Evolutionary conservation across 2,888 invertebrate genomes (phyloP).

Genomic region (Bursaphelenchus okinawaensis): DNA sequence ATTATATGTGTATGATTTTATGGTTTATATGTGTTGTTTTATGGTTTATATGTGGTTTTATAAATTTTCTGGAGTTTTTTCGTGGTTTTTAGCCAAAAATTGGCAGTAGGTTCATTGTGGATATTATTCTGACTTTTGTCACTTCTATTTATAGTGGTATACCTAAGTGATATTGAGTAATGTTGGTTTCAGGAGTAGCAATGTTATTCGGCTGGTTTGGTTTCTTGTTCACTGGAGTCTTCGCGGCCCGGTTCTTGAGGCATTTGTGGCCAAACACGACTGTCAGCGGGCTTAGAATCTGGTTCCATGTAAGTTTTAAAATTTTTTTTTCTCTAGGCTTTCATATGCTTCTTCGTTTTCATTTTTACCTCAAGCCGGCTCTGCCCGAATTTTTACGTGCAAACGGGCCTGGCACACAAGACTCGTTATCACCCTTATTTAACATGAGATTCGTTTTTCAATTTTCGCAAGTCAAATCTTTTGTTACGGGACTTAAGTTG

Average conservation of each 20-base stretch:
- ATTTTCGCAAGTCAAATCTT: too few relatives aligned
- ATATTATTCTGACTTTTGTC: not conserved
- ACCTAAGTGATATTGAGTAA: not conserved
- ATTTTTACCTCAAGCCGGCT: too few relatives aligned
- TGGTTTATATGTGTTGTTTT: too few relatives aligned
- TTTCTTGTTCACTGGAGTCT: slow-evolving; percentile 24
- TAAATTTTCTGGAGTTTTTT: too few relatives aligned
- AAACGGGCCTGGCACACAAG: too few relatives aligned
- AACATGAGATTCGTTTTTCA: too few relatives aligned
- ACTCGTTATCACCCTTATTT: too few relatives aligned
- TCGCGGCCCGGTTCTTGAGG: slow-evolving; percentile 28
- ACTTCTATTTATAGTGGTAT: not conserved
- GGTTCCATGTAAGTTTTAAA: slow-evolving; percentile 28
- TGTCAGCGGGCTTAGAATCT: slow-evolving; percentile 24
- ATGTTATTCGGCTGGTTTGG: slow-evolving; percentile 30
- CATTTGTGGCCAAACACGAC: slow-evolving; percentile 26
- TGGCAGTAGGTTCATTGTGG: not conserved
- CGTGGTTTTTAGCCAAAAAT: not conserved
- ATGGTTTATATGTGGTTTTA: too few relatives aligned
- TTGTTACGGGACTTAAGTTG: too few relatives aligned
- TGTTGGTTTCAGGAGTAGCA: slow-evolving; percentile 14
- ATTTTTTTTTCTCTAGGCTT: not conserved
- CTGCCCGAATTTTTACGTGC: not conserved
- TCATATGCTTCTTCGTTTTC: not conserved
- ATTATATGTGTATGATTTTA: too few relatives aligned